Percentiles rank a stretch among this genome's conserved stretches.
phyloP scores from a whole-genome alignment of 2,888 invertebrate species.

The Erebia epiphron region DNA sequence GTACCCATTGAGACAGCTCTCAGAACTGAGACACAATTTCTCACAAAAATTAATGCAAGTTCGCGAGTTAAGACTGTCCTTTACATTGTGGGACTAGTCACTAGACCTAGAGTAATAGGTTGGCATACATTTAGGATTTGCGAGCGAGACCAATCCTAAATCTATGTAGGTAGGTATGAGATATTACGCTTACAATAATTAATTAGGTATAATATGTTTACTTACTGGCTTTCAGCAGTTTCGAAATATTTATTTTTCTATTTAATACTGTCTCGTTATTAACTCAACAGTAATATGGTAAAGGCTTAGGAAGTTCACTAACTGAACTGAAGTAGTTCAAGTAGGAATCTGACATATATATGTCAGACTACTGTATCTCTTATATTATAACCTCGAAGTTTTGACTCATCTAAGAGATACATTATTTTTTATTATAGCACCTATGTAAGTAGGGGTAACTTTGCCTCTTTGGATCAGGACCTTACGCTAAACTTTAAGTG shows the following conservation, averaged over 20 bases:
- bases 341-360: not conserved
- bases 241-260: too few species aligned
- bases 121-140: too few species aligned
- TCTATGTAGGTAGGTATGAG: too few species aligned
- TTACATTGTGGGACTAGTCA: not conserved
- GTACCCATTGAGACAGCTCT: conserved; percentile 1
- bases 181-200: not conserved
- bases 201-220: not conserved
- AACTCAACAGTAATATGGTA: too few species aligned
- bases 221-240: too few species aligned
- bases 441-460: not conserved
- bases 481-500: not conserved
- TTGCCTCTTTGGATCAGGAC: not conserved
- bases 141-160: too few species aligned
- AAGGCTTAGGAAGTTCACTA: too few species aligned
- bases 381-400: not conserved
- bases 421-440: too few species aligned
- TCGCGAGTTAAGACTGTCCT: not conserved
- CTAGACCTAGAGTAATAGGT: not conserved
- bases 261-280: too few species aligned
- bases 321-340: too few species aligned
- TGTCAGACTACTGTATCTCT: not conserved
- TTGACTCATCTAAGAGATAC: not conserved
- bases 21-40: not conserved
- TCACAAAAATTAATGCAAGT: too few species aligned